Evolutionary conservation across 2,797 vertebrate genomes (phyloP).

Genomic region (Petrocephalus schoutedeni): DNA sequence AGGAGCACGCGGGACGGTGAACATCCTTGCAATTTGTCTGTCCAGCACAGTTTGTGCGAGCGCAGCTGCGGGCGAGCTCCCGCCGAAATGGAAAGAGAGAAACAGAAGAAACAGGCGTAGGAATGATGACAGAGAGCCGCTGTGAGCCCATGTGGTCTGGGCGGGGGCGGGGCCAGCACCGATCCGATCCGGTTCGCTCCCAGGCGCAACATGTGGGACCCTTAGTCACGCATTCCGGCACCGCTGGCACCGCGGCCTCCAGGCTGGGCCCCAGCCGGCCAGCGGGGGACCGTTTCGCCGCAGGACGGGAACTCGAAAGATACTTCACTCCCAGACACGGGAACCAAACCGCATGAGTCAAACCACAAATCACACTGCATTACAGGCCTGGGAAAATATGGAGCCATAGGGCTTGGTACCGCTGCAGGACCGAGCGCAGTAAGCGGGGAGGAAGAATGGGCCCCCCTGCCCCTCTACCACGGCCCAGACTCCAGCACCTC

Average conservation of each 20-base stretch:
- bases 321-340: background rate
- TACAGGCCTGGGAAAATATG: background rate
- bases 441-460: conserved; percentile 16
- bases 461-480: background rate
- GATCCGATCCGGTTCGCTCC: background rate
- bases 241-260: background rate
- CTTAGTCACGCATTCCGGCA: conserved; percentile 14
- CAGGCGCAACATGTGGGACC: conserved; percentile 11
- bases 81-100: background rate
- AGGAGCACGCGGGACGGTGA: background rate
- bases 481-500: background rate
- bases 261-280: background rate
- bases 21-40: background rate
- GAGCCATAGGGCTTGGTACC: background rate
- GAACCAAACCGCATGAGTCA: conserved; percentile 1
- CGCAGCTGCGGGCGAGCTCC: background rate
- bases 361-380: background rate
- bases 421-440: background rate
- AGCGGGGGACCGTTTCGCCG: background rate
- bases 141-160: background rate
- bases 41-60: background rate
- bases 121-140: background rate
- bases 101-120: background rate
- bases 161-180: no score
- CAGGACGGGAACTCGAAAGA: background rate